Evolutionary conservation across 2,797 vertebrate species (phyloP).

Genomic region (Lepilemur ruficaudatus): DNA sequence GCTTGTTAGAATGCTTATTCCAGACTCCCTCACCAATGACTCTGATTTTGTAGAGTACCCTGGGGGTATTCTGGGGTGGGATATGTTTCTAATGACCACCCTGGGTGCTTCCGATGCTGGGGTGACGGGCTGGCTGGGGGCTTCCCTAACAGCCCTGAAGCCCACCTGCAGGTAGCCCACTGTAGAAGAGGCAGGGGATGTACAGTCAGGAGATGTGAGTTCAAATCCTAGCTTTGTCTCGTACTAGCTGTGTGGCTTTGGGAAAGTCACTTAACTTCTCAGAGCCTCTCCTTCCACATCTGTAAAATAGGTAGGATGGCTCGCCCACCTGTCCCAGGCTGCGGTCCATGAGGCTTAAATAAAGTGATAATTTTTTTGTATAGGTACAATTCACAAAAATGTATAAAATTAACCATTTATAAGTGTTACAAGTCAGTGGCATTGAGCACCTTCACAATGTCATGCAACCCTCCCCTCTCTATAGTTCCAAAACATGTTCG

Average conservation of each 20-base stretch:
- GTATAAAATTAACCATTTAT: neutral
- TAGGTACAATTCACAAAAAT: neutral
- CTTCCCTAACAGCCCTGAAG: neutral
- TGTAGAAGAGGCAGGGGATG: neutral
- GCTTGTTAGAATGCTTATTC: neutral
- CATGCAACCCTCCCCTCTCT: neutral
- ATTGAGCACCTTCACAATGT: no score
- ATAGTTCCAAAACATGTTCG: neutral
- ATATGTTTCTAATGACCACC: neutral
- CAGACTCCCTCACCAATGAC: neutral
- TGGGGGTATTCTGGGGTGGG: neutral
- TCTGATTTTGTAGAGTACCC: neutral
- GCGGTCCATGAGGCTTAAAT: neutral
- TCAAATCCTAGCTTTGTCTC: neutral
- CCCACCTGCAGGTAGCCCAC: fast-evolving
- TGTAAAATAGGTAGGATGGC: neutral
- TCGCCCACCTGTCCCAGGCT: neutral
- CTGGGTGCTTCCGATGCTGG: neutral
- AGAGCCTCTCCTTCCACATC: neutral
- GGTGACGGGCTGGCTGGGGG: neutral
- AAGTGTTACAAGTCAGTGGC: neutral
- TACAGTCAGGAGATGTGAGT: neutral
- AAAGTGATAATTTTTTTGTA: neutral
- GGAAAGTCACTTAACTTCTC: neutral
- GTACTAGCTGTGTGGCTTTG: neutral